A percentile compares a stretch with the other conserved stretches of the same genome.
Conservation (phyloP, 64 coral and sea anemone genomes). For the Dendrophyllia cribrosa region DNA sequence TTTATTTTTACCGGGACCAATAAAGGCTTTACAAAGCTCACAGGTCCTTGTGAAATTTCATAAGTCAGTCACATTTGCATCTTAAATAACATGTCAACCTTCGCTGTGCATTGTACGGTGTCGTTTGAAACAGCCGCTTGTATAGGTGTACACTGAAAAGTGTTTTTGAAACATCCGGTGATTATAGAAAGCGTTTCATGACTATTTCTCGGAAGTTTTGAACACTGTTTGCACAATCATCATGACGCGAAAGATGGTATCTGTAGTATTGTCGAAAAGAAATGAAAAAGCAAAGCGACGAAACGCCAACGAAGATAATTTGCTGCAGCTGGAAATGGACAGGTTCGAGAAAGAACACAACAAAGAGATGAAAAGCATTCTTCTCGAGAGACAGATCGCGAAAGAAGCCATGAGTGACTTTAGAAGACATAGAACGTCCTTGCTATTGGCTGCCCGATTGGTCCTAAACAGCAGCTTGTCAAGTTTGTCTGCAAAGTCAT, state of each 20-base stretch:
- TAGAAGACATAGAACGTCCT: not conserved
- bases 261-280: slow-evolving; percentile 37
- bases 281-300: slow-evolving; percentile 78
- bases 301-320: slow-evolving; percentile 67
- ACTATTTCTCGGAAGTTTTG: not conserved
- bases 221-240: not conserved
- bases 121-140: too few species aligned
- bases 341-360: slow-evolving; percentile 72
- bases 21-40: not conserved
- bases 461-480: not conserved
- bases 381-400: slow-evolving; percentile 41
- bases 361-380: slow-evolving; percentile 71
- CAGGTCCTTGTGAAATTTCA: slow-evolving; percentile 5
- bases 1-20: not conserved
- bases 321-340: slow-evolving; percentile 70
- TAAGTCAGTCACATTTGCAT: not conserved
- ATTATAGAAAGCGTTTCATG: too few species aligned
- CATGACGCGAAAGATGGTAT: slow-evolving; percentile 37
- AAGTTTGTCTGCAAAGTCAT: not conserved
- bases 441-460: not conserved
- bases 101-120: too few species aligned
- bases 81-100: not conserved
- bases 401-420: slow-evolving; percentile 57
- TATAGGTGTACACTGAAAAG: too few species aligned
- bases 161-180: not conserved